Conservation (phyloP, 2,113 vertebrate genomes). For the Ginglymostoma cirratum region DNA sequence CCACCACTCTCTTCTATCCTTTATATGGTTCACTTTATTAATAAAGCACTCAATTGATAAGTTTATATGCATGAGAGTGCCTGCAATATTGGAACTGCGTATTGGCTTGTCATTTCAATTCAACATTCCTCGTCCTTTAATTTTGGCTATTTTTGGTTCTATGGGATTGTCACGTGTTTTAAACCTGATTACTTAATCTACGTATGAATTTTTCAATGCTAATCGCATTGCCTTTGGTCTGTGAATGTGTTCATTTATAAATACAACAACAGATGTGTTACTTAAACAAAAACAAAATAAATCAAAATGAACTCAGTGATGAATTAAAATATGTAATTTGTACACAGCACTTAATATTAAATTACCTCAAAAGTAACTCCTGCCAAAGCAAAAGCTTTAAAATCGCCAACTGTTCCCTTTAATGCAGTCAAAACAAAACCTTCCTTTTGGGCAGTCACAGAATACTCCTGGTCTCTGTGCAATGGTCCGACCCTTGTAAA, state of each 20-base stretch:
- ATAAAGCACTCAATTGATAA: not conserved
- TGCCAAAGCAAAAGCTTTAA: slow-evolving; percentile 93
- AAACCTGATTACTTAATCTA: not conserved
- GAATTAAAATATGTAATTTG: not conserved
- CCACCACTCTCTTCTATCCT: too few relatives aligned
- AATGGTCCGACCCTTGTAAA: slow-evolving; percentile 79
- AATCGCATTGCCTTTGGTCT: not conserved
- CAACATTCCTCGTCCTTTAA: not conserved
- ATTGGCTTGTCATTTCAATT: not conserved
- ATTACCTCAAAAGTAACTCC: slow-evolving; percentile 91
- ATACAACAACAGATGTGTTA: not conserved
- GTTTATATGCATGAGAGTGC: not conserved
- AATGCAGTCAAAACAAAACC: slow-evolving; percentile 84
- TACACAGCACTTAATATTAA: not conserved
- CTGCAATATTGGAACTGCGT: not conserved
- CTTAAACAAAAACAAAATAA: not conserved
- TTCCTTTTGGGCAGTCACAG: slow-evolving; percentile 81
- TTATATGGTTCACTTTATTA: not conserved
- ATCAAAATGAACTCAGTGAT: not conserved
- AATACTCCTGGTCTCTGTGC: slow-evolving; percentile 84
- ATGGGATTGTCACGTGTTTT: not conserved
- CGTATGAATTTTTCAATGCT: not conserved
- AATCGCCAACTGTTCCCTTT: slow-evolving; percentile 78
- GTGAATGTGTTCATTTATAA: not conserved
- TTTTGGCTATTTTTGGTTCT: not conserved